Conservation (phyloP, 2,113 vertebrate genomes). For the Lagopus leucura region DNA sequence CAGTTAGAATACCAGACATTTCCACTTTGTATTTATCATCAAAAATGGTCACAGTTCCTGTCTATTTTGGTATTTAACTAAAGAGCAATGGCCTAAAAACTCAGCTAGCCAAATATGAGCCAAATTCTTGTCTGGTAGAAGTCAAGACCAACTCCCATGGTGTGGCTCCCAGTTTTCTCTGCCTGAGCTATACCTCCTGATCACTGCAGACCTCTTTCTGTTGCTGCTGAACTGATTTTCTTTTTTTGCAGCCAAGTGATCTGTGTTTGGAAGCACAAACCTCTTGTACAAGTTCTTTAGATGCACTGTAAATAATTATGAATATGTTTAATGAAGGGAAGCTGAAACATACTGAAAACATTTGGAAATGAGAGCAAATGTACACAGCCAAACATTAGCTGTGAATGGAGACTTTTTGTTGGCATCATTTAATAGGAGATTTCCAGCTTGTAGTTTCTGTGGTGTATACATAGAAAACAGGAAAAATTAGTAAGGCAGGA, state of each 20-base stretch:
- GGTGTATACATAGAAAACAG: not conserved
- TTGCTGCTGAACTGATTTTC: not conserved
- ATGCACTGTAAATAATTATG: conserved; percentile 40
- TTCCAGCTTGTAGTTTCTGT: not conserved
- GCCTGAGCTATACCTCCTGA: not conserved
- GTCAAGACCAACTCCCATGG: not conserved
- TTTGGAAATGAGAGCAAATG: conserved; percentile 29
- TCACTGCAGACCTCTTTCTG: not conserved
- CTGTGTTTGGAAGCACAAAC: conserved; percentile 16
- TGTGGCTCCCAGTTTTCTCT: not conserved
- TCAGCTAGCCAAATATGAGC: not conserved
- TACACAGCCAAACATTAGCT: not conserved
- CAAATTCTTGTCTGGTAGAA: not conserved
- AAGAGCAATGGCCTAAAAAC: not conserved
- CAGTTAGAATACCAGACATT: not conserved
- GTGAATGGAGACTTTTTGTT: conserved; percentile 5
- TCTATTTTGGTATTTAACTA: not conserved
- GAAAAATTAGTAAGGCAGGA: not conserved
- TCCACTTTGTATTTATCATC: not conserved
- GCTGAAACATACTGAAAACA: conserved; percentile 7
- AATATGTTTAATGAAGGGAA: conserved; percentile 30
- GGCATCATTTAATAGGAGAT: not conserved
- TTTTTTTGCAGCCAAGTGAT: not conserved
- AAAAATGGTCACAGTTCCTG: not conserved
- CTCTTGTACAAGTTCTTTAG: not conserved